phyloP scores from a whole-genome alignment of 2,888 invertebrate genomes.

The Agrotis exclamationis region DNA sequence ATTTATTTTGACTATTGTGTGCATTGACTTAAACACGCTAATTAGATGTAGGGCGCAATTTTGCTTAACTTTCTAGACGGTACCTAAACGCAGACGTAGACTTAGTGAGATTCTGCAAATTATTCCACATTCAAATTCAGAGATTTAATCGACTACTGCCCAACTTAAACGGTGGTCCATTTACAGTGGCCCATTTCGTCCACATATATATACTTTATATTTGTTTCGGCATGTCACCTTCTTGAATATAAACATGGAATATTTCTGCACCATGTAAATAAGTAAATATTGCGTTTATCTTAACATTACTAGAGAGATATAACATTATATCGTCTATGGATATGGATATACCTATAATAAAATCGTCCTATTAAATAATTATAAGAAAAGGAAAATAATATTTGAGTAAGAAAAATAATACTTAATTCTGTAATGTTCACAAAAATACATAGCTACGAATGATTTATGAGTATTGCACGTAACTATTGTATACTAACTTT shows the following conservation, averaged over 20 bases:
- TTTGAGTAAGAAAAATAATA: slow-evolving; percentile 70
- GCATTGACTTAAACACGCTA: background rate
- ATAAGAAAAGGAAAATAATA: slow-evolving; percentile 66
- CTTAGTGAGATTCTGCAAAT: slow-evolving; percentile 52
- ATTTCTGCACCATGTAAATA: slow-evolving; percentile 44
- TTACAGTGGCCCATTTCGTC: background rate
- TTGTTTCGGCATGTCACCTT: slow-evolving; percentile 11
- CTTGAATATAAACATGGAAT: slow-evolving; percentile 49
- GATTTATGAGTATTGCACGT: slow-evolving; percentile 42
- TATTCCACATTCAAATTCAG: slow-evolving; percentile 32
- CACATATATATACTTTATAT: background rate
- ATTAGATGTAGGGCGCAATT: background rate
- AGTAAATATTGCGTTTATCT: slow-evolving; percentile 65
- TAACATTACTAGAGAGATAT: slow-evolving; percentile 69
- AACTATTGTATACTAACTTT: slow-evolving; percentile 27
- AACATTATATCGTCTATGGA: slow-evolving; percentile 65
- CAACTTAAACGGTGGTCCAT: slow-evolving; percentile 7
- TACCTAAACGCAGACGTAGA: slow-evolving; percentile 26
- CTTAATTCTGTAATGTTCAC: slow-evolving; percentile 65
- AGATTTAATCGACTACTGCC: slow-evolving; percentile 12
- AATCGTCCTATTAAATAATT: slow-evolving; percentile 65
- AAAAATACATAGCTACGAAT: slow-evolving; percentile 58
- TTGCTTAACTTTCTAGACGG: background rate
- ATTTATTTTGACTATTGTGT: background rate
- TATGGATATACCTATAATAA: slow-evolving; percentile 65